Evolutionary conservation across 1,140 invertebrate genomes (phyloP).

Genomic region (Varroa destructor): DNA sequence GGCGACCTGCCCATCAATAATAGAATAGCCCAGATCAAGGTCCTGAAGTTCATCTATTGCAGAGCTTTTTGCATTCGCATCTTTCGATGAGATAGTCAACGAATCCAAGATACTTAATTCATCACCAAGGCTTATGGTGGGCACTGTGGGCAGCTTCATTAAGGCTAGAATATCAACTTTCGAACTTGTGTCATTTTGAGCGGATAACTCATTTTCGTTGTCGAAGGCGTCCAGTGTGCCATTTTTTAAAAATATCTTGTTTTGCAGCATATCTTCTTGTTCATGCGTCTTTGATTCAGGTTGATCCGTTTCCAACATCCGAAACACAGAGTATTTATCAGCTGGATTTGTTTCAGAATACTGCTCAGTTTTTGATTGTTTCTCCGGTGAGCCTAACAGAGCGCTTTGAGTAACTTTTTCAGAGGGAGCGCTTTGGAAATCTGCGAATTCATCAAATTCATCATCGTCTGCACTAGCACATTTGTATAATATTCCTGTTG

Average conservation of each 20-base stretch:
- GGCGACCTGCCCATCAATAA: neutral
- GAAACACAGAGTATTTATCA: constrained; percentile 22
- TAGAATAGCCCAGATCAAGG: neutral
- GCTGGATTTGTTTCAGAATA: neutral
- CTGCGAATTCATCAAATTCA: constrained; percentile 12
- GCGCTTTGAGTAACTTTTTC: neutral
- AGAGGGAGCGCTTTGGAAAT: constrained; percentile 14
- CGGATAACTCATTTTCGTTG: too few species aligned
- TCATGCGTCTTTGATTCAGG: too few species aligned
- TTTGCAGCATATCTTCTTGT: too few species aligned
- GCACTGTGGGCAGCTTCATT: constrained; percentile 6
- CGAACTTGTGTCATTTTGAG: neutral
- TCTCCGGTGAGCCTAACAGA: neutral
- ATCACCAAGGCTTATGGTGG: neutral
- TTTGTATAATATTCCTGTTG: neutral
- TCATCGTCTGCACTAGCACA: neutral
- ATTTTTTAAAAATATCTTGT: too few species aligned
- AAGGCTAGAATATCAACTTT: constrained; percentile 2
- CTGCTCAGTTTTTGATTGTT: neutral
- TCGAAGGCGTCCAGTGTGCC: too few species aligned
- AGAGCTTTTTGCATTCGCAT: neutral
- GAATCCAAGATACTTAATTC: constrained; percentile 2
- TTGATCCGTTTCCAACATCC: neutral
- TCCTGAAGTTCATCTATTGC: constrained; percentile 11
- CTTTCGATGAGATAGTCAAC: neutral